phyloP scores from a whole-genome alignment of 2,797 vertebrate genomes.

The Platyrinchus mystaceus region DNA sequence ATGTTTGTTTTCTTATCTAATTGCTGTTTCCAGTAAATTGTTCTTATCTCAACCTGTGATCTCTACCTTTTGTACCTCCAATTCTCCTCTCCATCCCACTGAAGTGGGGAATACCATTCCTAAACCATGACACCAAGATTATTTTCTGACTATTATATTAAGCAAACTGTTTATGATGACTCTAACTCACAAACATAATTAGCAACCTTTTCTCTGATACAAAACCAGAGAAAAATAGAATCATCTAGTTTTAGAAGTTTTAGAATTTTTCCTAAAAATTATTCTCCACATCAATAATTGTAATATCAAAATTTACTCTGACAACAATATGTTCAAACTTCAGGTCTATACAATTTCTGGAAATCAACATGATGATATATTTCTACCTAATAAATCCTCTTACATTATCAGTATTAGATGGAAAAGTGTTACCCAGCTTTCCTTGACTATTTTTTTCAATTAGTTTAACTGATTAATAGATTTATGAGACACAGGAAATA shows the following conservation, averaged over 20 bases:
- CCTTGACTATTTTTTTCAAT: neutral
- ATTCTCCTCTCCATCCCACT: neutral
- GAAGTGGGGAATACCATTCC: neutral
- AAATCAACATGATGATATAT: neutral
- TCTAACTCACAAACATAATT: neutral
- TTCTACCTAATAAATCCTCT: neutral
- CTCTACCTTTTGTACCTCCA: neutral
- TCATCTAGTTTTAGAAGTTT: neutral
- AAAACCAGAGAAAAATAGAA: neutral
- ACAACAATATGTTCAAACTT: neutral
- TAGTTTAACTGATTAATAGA: neutral
- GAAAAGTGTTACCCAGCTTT: neutral
- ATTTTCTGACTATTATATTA: neutral
- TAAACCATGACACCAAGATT: neutral
- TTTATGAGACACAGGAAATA: neutral
- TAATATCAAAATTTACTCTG: neutral
- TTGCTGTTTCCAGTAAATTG: neutral
- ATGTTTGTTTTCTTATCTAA: neutral
- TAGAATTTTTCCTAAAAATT: neutral
- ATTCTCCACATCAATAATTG: neutral
- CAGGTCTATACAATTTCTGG: neutral
- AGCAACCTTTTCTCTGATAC: neutral
- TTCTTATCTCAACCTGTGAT: fast-evolving
- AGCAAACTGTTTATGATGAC: neutral
- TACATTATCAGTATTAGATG: neutral